Percentiles rank a stretch among this genome's conserved stretches.
phyloP scores from a whole-genome alignment of 2,797 vertebrate genomes.

The Bufotes viridis region DNA sequence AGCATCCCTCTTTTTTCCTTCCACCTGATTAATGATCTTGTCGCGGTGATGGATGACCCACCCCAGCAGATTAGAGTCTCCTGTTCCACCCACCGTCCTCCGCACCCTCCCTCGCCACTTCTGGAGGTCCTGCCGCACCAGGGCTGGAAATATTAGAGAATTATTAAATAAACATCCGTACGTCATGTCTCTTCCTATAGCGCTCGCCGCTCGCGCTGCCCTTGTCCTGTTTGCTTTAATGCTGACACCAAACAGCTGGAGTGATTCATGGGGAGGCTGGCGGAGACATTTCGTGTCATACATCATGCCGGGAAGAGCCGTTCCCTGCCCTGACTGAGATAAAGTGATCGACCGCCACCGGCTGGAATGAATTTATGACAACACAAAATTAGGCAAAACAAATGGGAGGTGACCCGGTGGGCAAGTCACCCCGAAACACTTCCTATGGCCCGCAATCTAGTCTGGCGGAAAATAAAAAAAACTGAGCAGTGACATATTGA shows the following conservation, averaged over 20 bases:
- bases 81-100: constrained; percentile 75
- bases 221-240: constrained; percentile 79
- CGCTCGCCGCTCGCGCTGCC: constrained; percentile 77
- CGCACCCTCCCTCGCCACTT: constrained; percentile 63
- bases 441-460: constrained; percentile 78
- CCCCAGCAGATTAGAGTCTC: constrained; percentile 79
- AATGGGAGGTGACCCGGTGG: constrained; percentile 84
- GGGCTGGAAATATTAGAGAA: constrained; percentile 84
- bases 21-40: constrained; percentile 88
- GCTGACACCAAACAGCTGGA: constrained; percentile 87
- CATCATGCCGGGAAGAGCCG: constrained; percentile 78
- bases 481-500: constrained; percentile 80
- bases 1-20: constrained; percentile 65
- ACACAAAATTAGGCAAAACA: constrained; percentile 87
- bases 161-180: constrained; percentile 91
- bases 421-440: constrained; percentile 78
- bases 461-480: constrained; percentile 79
- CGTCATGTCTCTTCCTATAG: constrained; percentile 83
- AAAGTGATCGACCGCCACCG: constrained; percentile 84
- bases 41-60: constrained; percentile 88
- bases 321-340: constrained; percentile 80
- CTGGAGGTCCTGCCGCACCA: constrained; percentile 75
- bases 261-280: constrained; percentile 89
- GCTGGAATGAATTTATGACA: constrained; percentile 91
- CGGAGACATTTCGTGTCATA: constrained; percentile 84